Evolutionary conservation across 1,140 invertebrate species (phyloP).

Genomic region (Leptinotarsa lineolata): DNA sequence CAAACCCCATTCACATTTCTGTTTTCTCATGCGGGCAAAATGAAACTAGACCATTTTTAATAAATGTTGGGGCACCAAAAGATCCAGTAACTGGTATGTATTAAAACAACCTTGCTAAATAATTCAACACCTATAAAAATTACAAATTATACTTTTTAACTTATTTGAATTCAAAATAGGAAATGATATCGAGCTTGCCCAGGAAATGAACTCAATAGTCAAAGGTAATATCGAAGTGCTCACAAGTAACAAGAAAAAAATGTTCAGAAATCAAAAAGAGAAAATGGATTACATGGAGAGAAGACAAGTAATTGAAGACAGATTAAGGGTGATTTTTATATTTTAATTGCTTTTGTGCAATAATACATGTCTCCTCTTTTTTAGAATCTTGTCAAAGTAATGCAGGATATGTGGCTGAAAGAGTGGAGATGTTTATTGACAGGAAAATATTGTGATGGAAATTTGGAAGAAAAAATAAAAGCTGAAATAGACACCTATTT

Average conservation of each 20-base stretch:
- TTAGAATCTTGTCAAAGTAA: conserved; percentile 43
- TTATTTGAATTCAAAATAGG: conserved; percentile 8
- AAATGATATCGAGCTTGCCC: conserved; percentile 29
- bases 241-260: conserved; percentile 18
- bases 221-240: conserved; percentile 35
- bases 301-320: conserved; percentile 31
- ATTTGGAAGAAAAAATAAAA: conserved; percentile 33
- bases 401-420: conserved; percentile 46
- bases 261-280: conserved; percentile 32
- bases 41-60: conserved; percentile 38
- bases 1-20: conserved; percentile 39
- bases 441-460: conserved; percentile 44
- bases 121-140: not conserved
- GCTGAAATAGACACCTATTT: conserved; percentile 35
- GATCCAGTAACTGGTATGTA: conserved; percentile 32
- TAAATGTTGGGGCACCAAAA: conserved; percentile 37
- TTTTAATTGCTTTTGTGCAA: not conserved
- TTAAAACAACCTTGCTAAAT: not conserved
- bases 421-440: conserved; percentile 49
- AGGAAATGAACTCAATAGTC: conserved; percentile 33
- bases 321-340: conserved; percentile 36
- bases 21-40: conserved; percentile 45
- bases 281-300: conserved; percentile 33
- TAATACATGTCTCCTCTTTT: conserved; percentile 31
- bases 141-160: not conserved